Evolutionary conservation across 2,797 vertebrate species (phyloP).

Genomic region (Poeciliopsis presidionis): DNA sequence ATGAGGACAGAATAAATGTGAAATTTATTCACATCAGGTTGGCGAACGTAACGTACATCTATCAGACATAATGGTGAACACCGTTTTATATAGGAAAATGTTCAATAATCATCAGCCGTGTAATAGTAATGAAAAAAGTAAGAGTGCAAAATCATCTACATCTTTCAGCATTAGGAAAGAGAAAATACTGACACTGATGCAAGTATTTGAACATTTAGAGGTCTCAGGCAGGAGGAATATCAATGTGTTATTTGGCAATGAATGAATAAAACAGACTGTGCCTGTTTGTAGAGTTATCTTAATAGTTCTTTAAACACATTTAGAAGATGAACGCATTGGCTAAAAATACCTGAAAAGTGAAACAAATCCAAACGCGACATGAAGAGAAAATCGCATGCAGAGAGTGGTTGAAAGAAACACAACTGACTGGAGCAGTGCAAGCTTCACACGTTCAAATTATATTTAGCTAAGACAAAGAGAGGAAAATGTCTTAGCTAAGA

Average conservation of each 20-base stretch:
- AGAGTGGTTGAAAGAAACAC: conserved; percentile 18
- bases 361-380: not conserved
- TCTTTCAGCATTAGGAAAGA: not conserved
- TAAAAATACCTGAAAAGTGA: conserved; percentile 11
- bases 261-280: not conserved
- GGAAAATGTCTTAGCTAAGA: conserved; percentile 19
- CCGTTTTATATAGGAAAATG: not conserved
- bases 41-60: not conserved
- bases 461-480: conserved; percentile 23
- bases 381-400: conserved; percentile 17
- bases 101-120: not conserved
- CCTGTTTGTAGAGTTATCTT: not conserved
- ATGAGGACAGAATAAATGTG: conserved; percentile 29
- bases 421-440: conserved; percentile 11
- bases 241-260: conserved; percentile 7
- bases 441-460: conserved; percentile 12
- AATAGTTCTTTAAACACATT: not conserved
- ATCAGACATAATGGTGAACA: not conserved
- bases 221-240: not conserved
- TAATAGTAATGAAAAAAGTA: not conserved
- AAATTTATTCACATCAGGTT: not conserved
- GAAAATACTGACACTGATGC: not conserved
- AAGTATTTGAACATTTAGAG: not conserved
- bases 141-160: not conserved
- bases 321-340: not conserved